A percentile compares a stretch with the other conserved stretches of the same genome.
Evolutionary conservation across 53 echinoderm and acorn worm species (phyloP).

Genomic region (Stichopus horrens): DNA sequence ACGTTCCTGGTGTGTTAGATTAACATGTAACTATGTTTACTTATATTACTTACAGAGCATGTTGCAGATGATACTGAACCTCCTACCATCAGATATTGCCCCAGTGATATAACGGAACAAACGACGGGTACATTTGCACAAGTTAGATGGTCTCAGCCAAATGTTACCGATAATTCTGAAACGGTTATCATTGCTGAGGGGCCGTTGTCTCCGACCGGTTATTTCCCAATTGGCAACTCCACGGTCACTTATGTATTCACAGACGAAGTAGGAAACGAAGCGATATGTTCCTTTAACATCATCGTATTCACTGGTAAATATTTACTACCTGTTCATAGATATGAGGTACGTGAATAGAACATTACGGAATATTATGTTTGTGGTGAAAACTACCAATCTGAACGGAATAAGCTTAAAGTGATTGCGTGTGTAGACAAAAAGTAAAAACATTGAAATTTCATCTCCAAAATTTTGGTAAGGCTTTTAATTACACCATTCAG

Average conservation of each 20-base stretch:
- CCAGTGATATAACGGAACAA: not conserved
- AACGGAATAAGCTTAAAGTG: too few species aligned
- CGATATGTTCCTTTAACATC: constrained; percentile 8
- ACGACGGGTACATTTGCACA: not conserved
- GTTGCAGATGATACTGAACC: not conserved
- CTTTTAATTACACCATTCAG: too few species aligned
- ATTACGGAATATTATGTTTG: too few species aligned
- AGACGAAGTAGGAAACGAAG: not conserved
- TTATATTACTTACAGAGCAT: too few species aligned
- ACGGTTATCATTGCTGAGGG: not conserved
- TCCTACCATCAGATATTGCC: not conserved
- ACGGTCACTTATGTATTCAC: not conserved
- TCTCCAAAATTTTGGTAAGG: too few species aligned
- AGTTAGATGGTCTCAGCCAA: constrained; percentile 9
- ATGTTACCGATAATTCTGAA: constrained; percentile 1
- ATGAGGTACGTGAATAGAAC: too few species aligned
- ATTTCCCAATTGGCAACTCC: not conserved
- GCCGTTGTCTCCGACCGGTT: not conserved
- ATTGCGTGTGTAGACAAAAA: too few species aligned
- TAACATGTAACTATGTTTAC: too few species aligned
- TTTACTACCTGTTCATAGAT: too few species aligned
- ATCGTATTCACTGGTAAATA: not conserved
- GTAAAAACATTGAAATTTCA: too few species aligned
- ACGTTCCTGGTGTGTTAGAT: too few species aligned
- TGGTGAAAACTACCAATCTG: too few species aligned